These are phyloP conservation scores for Grammomys dolichurus DNA, from an alignment of 2,113 vertebrate genomes.

Conservation along the genomic window DNA sequence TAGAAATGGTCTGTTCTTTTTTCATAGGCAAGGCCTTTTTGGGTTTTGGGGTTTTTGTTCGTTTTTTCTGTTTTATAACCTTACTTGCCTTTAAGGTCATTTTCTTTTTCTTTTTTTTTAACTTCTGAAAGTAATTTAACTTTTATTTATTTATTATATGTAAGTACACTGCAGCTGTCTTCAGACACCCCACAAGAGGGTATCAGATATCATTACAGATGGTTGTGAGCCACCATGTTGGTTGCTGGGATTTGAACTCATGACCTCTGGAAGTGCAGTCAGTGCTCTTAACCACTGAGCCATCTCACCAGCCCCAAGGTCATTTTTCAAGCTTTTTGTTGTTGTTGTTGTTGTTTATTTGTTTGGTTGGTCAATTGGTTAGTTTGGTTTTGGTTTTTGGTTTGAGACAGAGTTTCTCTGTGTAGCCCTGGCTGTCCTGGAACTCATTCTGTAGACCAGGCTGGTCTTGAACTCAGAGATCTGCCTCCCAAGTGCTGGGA, in stretches of 20 bases:
- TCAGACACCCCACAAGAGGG: too few species aligned
- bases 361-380: background rate
- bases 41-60: background rate
- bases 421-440: background rate
- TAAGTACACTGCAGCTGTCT: too few species aligned
- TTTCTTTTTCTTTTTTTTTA: background rate
- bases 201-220: too few species aligned
- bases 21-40: background rate
- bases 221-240: too few species aligned
- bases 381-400: background rate
- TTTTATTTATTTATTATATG: too few species aligned
- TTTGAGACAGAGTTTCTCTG: background rate
- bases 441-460: background rate
- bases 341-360: background rate
- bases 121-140: too few species aligned
- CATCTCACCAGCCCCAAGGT: background rate
- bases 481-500: background rate
- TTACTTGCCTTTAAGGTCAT: background rate
- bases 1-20: conserved; percentile 35
- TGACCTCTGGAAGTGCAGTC: too few species aligned
- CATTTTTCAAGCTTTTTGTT: background rate
- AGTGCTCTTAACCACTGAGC: too few species aligned
- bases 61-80: background rate
- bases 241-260: too few species aligned
- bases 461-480: background rate